phyloP scores from a whole-genome alignment of 2,888 invertebrate genomes.

The Stramonita haemastoma region DNA sequence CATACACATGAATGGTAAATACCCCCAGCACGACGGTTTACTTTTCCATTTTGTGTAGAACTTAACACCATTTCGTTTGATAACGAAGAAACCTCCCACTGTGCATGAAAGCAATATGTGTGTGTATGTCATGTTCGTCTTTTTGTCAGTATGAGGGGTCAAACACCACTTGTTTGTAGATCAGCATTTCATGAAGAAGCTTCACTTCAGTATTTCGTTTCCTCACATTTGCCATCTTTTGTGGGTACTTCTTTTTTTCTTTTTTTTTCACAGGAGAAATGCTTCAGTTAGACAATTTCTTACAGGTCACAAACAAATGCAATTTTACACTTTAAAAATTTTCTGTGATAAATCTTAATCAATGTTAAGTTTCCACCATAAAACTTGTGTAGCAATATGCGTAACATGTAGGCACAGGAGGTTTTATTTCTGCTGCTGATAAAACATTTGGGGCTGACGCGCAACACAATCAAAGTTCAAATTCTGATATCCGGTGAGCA shows the following conservation, averaged over 20 bases:
- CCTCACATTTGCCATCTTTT: neutral
- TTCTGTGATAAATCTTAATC: neutral
- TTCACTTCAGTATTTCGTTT: neutral
- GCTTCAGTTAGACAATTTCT: neutral
- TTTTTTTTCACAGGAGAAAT: neutral
- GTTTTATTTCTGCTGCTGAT: slow-evolving; percentile 27
- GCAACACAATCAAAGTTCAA: neutral
- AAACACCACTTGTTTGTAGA: no score
- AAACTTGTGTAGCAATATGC: slow-evolving; percentile 20
- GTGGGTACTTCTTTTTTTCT: no score
- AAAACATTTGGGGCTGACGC: neutral
- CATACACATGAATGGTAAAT: no score
- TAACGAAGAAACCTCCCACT: no score
- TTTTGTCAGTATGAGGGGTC: no score
- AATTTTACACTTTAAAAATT: neutral
- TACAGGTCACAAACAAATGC: slow-evolving; percentile 9
- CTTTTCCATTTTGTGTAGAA: no score
- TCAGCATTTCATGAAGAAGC: neutral
- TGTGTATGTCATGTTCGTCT: no score
- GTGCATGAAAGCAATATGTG: no score
- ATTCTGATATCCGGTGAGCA: neutral
- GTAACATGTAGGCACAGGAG: slow-evolving; percentile 28
- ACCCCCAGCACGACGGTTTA: no score
- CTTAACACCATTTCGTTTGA: no score
- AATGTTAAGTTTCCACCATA: neutral